Conservation (phyloP, 1,140 invertebrate genomes). For the Heliconius hewitsoni region DNA sequence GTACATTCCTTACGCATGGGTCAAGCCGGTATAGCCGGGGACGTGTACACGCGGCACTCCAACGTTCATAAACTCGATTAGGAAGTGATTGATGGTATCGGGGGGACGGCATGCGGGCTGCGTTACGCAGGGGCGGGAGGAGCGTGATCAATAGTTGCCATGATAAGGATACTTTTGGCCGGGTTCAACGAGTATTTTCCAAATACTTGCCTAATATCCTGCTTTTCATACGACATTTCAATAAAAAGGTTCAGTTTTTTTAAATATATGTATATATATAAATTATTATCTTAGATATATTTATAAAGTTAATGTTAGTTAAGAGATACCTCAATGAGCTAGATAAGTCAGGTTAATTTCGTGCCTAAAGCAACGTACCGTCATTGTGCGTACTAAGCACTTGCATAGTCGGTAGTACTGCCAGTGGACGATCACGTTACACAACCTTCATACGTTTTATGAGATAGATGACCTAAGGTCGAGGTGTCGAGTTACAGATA, state of each 20-base stretch:
- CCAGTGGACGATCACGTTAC: conserved; percentile 30
- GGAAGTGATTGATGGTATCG: conserved; percentile 62
- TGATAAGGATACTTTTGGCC: conserved; percentile 32
- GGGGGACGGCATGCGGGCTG: conserved; percentile 48
- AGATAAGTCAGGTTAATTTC: not conserved
- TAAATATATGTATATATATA: too few relatives aligned
- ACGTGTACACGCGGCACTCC: conserved; percentile 39
- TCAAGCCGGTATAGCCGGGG: conserved; percentile 10
- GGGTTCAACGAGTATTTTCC: not conserved
- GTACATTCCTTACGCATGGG: conserved; percentile 25
- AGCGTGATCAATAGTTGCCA: conserved; percentile 36
- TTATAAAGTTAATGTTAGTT: not conserved
- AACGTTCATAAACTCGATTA: conserved; percentile 63
- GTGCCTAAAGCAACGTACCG: not conserved
- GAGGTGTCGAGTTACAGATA: conserved; percentile 27
- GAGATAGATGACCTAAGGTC: conserved; percentile 37
- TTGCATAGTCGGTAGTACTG: conserved; percentile 24
- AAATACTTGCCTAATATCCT: not conserved
- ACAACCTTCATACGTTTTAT: conserved; percentile 36
- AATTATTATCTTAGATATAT: too few relatives aligned
- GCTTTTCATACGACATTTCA: not conserved
- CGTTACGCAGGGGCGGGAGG: conserved; percentile 45
- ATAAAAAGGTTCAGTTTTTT: not conserved
- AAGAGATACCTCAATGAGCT: not conserved
- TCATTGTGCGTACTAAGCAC: not conserved